phyloP scores from a whole-genome alignment of 2,888 invertebrate species.

The Helleia helle region DNA sequence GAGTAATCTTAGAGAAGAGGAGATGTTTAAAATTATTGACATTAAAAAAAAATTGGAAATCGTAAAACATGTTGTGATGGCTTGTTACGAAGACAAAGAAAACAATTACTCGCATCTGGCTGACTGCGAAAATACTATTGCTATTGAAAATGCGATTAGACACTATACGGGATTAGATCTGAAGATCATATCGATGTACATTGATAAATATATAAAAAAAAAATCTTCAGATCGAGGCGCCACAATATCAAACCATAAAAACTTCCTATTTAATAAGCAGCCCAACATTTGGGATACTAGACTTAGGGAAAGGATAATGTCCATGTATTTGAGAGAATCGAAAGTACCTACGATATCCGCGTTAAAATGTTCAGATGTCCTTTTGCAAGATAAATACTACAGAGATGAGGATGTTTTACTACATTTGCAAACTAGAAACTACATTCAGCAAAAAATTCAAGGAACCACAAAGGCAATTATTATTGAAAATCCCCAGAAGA shows the following conservation, averaged over 20 bases:
- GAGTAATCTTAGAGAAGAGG: background rate
- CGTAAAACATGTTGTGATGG: constrained; percentile 1
- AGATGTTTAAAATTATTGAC: background rate
- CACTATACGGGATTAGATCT: background rate
- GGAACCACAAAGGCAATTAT: constrained; percentile 8
- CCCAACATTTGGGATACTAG: background rate
- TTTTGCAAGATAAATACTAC: background rate
- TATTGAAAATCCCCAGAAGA: constrained; percentile 1
- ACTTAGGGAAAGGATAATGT: background rate
- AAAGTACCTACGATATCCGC: background rate
- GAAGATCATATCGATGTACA: background rate
- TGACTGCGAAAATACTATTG: background rate
- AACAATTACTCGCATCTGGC: background rate
- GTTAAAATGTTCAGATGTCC: background rate
- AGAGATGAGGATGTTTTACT: background rate
- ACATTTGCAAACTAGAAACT: background rate
- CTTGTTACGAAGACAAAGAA: background rate
- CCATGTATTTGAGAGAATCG: background rate
- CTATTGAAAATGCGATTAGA: background rate
- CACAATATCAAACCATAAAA: background rate
- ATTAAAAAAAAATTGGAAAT: constrained; percentile 1
- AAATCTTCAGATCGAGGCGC: background rate
- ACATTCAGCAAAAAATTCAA: background rate
- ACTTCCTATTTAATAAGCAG: background rate
- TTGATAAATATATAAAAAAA: background rate